A percentile compares a stretch with the other conserved stretches of the same genome.
Conservation (phyloP, 2,113 vertebrate species). For the Hepsetus odoe region DNA sequence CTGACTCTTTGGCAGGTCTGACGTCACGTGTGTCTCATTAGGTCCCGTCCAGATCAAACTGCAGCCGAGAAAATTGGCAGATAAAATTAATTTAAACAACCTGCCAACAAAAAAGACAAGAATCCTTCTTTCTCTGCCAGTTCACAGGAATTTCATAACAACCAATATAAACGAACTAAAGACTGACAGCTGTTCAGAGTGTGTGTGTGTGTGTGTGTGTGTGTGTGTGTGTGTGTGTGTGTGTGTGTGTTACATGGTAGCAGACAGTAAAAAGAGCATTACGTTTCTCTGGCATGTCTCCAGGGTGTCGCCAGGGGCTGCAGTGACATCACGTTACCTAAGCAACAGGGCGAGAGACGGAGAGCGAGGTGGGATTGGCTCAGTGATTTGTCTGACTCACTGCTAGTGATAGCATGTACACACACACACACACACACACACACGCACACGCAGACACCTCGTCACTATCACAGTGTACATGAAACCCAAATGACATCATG, state of each 20-base stretch:
- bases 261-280: slow-evolving; percentile 27
- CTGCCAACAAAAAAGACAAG: too few relatives aligned
- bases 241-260: slow-evolving; percentile 37
- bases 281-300: slow-evolving; percentile 28
- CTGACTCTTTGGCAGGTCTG: too few relatives aligned
- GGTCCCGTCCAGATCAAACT: too few relatives aligned
- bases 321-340: slow-evolving; percentile 58
- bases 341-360: slow-evolving; percentile 53
- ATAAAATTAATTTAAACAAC: too few relatives aligned
- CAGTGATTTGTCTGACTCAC: slow-evolving; percentile 24
- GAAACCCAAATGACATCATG: not conserved
- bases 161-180: too few relatives aligned
- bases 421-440: slow-evolving; percentile 48
- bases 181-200: not conserved
- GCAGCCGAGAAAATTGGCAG: too few relatives aligned
- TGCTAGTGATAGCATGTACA: slow-evolving; percentile 32
- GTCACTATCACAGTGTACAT: not conserved
- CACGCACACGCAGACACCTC: slow-evolving; percentile 55
- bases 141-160: too few relatives aligned
- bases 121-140: too few relatives aligned
- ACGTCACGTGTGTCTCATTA: too few relatives aligned
- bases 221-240: slow-evolving; percentile 41
- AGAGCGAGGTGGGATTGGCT: slow-evolving; percentile 21
- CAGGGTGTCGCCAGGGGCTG: slow-evolving; percentile 39
- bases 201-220: slow-evolving; percentile 14